Percentiles rank a stretch among this genome's conserved stretches.
Conservation (phyloP, 2,888 invertebrate genomes). For the Stegophylla sp. region DNA sequence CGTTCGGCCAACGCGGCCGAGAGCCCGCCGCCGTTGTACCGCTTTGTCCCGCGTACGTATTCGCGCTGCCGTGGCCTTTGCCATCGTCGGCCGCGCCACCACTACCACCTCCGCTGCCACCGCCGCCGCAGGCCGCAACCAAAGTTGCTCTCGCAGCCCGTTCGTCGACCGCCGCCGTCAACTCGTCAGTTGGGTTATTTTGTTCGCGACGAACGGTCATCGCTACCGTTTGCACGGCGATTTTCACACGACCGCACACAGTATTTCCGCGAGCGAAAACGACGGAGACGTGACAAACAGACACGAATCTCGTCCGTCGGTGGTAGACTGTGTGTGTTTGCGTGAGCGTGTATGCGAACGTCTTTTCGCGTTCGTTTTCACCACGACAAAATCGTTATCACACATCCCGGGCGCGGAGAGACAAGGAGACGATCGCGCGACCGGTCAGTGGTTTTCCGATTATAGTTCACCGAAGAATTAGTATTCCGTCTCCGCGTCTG, state of each 20-base stretch:
- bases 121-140: neutral
- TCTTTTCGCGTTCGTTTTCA: neutral
- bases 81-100: neutral
- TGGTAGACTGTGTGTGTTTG: constrained; percentile 22
- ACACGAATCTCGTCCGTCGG: neutral
- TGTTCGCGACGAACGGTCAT: neutral
- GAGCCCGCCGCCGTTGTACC: neutral
- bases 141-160: neutral
- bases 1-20: constrained; percentile 1
- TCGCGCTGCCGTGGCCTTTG: no score
- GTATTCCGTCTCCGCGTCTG: no score
- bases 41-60: neutral
- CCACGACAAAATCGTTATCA: neutral
- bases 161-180: neutral
- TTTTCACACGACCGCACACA: neutral
- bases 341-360: neutral
- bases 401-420: no score
- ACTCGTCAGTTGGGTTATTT: constrained; percentile 15
- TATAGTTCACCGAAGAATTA: no score
- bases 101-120: neutral
- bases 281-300: no score
- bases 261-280: constrained; percentile 32
- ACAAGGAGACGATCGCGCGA: neutral
- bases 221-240: neutral
- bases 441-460: no score